Percentiles rank a stretch among this genome's conserved stretches.
Evolutionary conservation across 2,113 vertebrate genomes (phyloP).

Genomic region (Amphiprion percula): DNA sequence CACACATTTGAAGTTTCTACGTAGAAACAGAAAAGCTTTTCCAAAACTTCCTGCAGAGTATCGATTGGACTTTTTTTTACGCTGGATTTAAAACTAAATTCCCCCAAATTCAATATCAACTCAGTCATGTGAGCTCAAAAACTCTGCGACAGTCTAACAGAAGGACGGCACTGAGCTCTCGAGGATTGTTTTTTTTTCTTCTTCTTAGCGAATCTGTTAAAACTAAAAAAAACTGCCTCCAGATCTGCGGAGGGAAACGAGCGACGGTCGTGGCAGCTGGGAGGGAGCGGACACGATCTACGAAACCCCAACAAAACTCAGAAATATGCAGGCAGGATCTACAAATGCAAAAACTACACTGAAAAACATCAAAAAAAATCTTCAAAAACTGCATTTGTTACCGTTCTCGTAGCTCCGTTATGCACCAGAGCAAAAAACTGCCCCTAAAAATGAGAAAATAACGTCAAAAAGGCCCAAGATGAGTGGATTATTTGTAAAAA

Average conservation of each 20-base stretch:
- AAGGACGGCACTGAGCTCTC: neutral
- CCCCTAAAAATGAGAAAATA: too few species aligned
- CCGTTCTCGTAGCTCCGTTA: neutral
- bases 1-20: too few species aligned
- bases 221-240: neutral
- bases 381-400: conserved; percentile 10
- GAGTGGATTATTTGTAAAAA: too few species aligned
- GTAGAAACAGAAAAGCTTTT: too few species aligned
- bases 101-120: accelerated
- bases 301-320: too few species aligned
- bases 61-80: too few species aligned
- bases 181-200: too few species aligned
- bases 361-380: neutral
- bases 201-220: neutral
- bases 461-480: too few species aligned
- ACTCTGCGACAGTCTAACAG: accelerated
- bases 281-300: too few species aligned
- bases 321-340: neutral
- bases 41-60: too few species aligned
- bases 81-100: neutral
- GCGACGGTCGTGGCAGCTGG: neutral
- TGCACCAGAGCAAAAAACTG: neutral
- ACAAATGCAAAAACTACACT: neutral
- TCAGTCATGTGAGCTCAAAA: neutral
- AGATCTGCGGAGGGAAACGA: neutral